Conservation (phyloP, 1,140 invertebrate genomes). For the Drosophila murphyi region DNA sequence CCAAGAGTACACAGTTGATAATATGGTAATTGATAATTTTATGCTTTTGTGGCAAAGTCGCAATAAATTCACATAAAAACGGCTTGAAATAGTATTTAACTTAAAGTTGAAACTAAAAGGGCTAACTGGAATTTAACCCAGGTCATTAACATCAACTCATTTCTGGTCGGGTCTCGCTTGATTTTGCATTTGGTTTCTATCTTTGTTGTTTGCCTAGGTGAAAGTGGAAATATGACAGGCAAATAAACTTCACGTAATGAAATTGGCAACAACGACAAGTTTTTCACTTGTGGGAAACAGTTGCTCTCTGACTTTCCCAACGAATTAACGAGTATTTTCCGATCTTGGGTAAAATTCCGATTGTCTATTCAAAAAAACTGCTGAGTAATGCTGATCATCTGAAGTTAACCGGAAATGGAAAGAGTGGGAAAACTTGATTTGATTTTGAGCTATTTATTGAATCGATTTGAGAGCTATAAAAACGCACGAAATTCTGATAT, state of each 20-base stretch:
- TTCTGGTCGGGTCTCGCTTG: slow-evolving; percentile 16
- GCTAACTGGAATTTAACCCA: slow-evolving; percentile 2
- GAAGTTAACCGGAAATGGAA: slow-evolving; percentile 31
- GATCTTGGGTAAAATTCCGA: slow-evolving; percentile 31
- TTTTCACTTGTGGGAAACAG: slow-evolving; percentile 39
- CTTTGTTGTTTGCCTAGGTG: slow-evolving; percentile 42
- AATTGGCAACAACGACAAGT: slow-evolving; percentile 55
- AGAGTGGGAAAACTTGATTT: not conserved
- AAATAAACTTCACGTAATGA: slow-evolving; percentile 75
- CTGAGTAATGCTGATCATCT: slow-evolving; percentile 12
- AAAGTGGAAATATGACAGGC: slow-evolving; percentile 71
- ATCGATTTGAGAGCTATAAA: slow-evolving; percentile 1
- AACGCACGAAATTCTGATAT: not conserved
- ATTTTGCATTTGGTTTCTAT: slow-evolving; percentile 26
- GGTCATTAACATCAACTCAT: slow-evolving; percentile 46
- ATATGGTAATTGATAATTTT: too few species aligned
- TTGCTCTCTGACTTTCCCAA: slow-evolving; percentile 56
- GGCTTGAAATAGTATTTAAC: not conserved
- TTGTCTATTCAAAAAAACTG: slow-evolving; percentile 1
- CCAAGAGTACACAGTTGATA: not conserved
- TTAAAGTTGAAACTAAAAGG: not conserved
- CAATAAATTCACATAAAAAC: not conserved
- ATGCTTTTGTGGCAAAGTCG: not conserved
- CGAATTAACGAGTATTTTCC: slow-evolving; percentile 1
- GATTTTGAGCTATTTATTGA: not conserved